Base-by-base conservation (phyloP, 2,113 vertebrate species). In the Tylochromis polylepis region DNA sequence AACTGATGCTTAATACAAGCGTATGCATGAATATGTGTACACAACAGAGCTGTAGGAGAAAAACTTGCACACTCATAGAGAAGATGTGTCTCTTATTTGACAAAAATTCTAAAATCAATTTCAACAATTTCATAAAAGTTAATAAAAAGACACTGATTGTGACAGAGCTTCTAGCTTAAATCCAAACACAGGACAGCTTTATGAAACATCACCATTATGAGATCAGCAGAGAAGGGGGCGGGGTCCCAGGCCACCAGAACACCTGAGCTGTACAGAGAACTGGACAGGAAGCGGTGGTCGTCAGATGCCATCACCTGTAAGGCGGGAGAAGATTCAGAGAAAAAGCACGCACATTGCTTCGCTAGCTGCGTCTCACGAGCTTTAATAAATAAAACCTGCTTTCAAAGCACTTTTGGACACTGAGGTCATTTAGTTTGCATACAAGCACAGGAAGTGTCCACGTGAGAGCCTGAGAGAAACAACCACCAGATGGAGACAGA, bases 231-330 rank as follows among this genome's bases (percentile, higher is more conserved):
- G 83, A 95, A 96, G 57, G 97, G 97, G 60, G 96, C 93, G 20
- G 96, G 97, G 91, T 97, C 97, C 97, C 97, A 97, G 51, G 95
- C 96, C 46, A 97, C 96, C 93, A 97, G 93, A 11, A 87, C 88
- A 11, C 96, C 96, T 9, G 94, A 93, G 88, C 96, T 96, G 91
- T 97, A 97, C 86, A 97, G 88, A 24, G 96, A 96, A 36, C 95
- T 96, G 84, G 96, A 96, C 79, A 97, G 94, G 92, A 97, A 97
- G 27, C 95, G 96, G 16, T 96, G 94, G 34, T 96, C 94, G 11
- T 96, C 95, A 5, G 96, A 95, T 2, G 95, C 95, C 97, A 97
- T 97, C 88, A 97, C 95, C 96, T 97, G 49, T 1, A n/a, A n/a
- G 24, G 75, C 29, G 75, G 6, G 29, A 0, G 6, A 7, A 77